phyloP scores from a whole-genome alignment of 2,797 vertebrate species.

The Ctenochaetus hawaiiensis region DNA sequence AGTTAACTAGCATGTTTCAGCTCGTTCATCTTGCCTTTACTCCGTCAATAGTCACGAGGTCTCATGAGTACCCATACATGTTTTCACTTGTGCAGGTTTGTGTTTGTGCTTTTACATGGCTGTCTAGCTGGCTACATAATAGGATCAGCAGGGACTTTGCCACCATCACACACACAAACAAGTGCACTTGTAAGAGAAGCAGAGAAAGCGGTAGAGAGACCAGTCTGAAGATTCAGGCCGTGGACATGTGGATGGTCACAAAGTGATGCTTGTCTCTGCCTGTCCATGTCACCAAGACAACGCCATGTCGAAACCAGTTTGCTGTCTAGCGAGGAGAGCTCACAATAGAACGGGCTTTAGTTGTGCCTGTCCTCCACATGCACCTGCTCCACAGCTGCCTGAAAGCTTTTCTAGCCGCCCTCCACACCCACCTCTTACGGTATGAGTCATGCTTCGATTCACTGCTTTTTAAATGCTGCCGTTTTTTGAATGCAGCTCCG shows the following conservation, averaged over 20 bases:
- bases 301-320: conserved; percentile 20
- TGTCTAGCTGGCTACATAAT: conserved; percentile 49
- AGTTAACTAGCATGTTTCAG: conserved; percentile 55
- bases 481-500: conserved; percentile 27
- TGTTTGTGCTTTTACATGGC: conserved; percentile 23
- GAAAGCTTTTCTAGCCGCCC: conserved; percentile 37
- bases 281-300: conserved; percentile 53
- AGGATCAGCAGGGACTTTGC: conserved; percentile 70
- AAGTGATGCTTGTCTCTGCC: conserved; percentile 35
- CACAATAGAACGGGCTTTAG: conserved; percentile 8
- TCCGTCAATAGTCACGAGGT: conserved; percentile 34
- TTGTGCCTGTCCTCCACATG: conserved; percentile 12
- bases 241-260: conserved; percentile 18
- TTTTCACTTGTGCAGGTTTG: conserved; percentile 25
- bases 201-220: conserved; percentile 3
- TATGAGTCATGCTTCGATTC: conserved; percentile 46
- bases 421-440: neutral
- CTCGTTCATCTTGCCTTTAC: conserved; percentile 45
- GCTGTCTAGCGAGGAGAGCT: conserved; percentile 3
- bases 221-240: conserved; percentile 47
- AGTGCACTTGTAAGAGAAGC: conserved; percentile 7
- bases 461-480: conserved; percentile 16
- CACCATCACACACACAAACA: conserved; percentile 20
- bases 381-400: conserved; percentile 51
- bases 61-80: conserved; percentile 31